Evolutionary conservation across 2,888 invertebrate genomes (phyloP), one percentile per base, ranked within the genome.

Genomic region (Tinea semifulvella): DNA sequence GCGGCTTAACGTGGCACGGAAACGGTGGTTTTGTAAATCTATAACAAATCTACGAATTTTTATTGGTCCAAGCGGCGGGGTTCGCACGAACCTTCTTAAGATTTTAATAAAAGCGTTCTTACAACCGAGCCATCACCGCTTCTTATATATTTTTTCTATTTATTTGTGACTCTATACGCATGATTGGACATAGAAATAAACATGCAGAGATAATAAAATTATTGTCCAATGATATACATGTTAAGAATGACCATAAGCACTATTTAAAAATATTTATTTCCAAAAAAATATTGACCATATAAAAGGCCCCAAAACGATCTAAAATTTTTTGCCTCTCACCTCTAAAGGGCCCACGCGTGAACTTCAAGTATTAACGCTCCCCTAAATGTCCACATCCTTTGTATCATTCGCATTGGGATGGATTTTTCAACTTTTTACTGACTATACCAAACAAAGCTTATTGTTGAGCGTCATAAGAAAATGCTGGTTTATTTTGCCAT

Each of bases 401-500:
- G 72, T 72, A 60, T 58, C 51, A 59, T 51, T 43, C 36, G 44
- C 43, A 52, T 51, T 48, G 52, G 56, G 59, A 70, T 68, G 70
- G 68, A 65, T 68, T 67, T 70, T 72, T 63, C 65, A 65, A 66
- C 61, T 76, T 77, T 77, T 77, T 77, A 74, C 57, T 47, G 38
- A 49, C 55, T 52, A 54, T 52, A 49, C 61, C 63, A 63, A 67
- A 74, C 70, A 72, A 71, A 63, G 68, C 61, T 62, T 69, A 70
- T 68, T 72, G 71, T 70, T 60, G 62, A 68, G 68, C 67, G 63
- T 67, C 71, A 68, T 67, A 68, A 74, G 74, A 67, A 73, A 43
- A 68, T 60, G 54, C 60, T 62, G 68, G 74, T 70, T 73, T 76
- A 74, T 77, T 74, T 68, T 68, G 52, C 74, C 73, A 75, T 80